These are phyloP conservation scores for Phalacrocorax brasilianus DNA, from an alignment of 2,113 vertebrate genomes.

Conservation along the genomic window DNA sequence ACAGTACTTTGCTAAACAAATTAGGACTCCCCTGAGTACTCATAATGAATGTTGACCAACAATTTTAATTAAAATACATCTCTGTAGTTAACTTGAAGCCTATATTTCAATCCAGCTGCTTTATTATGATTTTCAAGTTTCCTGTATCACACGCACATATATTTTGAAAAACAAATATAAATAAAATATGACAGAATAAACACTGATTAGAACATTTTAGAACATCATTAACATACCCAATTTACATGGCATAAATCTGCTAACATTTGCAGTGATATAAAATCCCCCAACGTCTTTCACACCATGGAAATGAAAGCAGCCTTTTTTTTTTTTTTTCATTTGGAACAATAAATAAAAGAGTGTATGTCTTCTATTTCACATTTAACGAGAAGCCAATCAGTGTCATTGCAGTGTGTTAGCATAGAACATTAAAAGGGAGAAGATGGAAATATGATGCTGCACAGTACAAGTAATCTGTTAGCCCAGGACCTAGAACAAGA, in stretches of 20 bases:
- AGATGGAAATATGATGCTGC: neutral
- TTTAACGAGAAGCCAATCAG: neutral
- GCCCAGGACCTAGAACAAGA: neutral
- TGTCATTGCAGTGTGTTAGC: neutral
- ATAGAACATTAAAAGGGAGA: neutral
- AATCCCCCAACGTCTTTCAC: neutral
- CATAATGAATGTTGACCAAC: neutral
- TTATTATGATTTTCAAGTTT: neutral
- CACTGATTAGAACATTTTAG: neutral
- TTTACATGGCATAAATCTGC: neutral
- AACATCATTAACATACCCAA: neutral
- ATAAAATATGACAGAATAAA: slow-evolving; percentile 7
- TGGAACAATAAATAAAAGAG: neutral
- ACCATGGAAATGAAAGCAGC: neutral
- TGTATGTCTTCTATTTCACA: neutral
- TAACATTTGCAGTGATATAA: slow-evolving; percentile 1
- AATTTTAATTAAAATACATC: neutral
- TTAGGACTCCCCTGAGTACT: neutral
- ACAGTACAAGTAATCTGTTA: neutral
- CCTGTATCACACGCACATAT: neutral
- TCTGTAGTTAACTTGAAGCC: neutral
- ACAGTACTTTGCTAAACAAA: neutral
- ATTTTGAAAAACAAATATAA: neutral
- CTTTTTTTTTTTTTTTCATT: neutral
- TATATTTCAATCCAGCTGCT: neutral